Base-by-base conservation (phyloP, 2,888 invertebrate genomes). In the Torymus aiolomorphi region DNA sequence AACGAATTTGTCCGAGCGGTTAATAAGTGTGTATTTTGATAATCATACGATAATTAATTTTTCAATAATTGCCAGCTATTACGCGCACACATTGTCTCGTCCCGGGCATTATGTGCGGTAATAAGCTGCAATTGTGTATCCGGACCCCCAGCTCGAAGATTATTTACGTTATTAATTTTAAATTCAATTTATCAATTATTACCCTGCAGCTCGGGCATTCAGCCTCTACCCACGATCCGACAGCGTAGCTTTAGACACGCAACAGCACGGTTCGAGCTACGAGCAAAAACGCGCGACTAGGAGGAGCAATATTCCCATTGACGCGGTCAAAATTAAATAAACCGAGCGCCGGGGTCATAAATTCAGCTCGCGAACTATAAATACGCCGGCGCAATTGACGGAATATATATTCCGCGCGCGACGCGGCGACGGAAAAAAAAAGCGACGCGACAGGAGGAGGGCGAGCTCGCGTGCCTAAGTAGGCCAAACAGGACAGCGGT, bases 401-500 rank as follows among this genome's bases (percentile, higher is more conserved):
- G 42, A 42, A 42, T 42, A 42, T 42, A 42, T 42, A 42, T 42
- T 8, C 8, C 8, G 8, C 1, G 42, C 42, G 42, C 20, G 20
- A 20, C 20, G 8, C 4, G 42, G 31, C 54, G 20, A 57, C 20
- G 65, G 57, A 8, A 72, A 81, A 79, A 82, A 78, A 78, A 42
- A 3, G 42, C 42, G 5, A 42, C 42, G 42, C 42, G 42, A 42
- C 42, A 42, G 8, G 42, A 8, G 42, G 8, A 10, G 63, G 51
- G 42, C 16, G 16, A 56, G 72, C 69, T 82, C 78, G 83, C 76
- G 80, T 81, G 70, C 78, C 76, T 66, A 81, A 82, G 80, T 79
- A 83, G 83, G 82, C 74, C 78, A 42, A 75, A 74, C 78, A 82
- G 66, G 84, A 82, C 83, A 79, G 52, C 67, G 71, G 83, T 82